Base-by-base conservation (phyloP, 1,140 invertebrate species). In the Scaptomyza pallida region DNA sequence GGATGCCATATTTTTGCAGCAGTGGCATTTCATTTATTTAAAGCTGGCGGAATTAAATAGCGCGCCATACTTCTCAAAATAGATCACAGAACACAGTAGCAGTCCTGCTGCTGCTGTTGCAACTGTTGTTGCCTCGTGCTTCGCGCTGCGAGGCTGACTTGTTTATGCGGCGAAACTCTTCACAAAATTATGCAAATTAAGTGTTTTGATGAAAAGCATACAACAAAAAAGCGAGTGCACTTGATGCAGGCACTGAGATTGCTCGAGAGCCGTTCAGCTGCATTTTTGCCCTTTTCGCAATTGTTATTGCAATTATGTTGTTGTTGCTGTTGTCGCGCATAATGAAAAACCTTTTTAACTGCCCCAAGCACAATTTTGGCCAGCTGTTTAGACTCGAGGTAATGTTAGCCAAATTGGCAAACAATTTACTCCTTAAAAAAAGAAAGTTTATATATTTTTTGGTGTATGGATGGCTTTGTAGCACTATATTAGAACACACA, bases 161-260 rank as follows among this genome's bases (percentile, higher is more conserved):
- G 13, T 44, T 47, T 37, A 15, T 55, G 16, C 23, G 8, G 33
- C 44, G 44, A 43, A 69, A 61, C 76, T 76, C 80, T 74, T 77
- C 62, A 71, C 73, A 68, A 86, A 85, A 85, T 85, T 85, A 85
- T 85, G 81, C 77, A 85, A 85, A 85, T 85, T 77, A 85, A 88
- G 82, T 85, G 82, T 81, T 86, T 71, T 81, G 82, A 86, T 85
- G 81, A 85, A 88, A 85, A 75, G 81, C 81, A 77, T 67, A 74
- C 59, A 69, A 71, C 73, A 72, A 78, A n/a, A n/a, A n/a, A n/a
- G n/a, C n/a, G n/a, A 78, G 74, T 78, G 74, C 78, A 82, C 78
- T 80, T 80, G 72, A 80, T 64, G 67, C 78, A 17, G 60, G 60
- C 54, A 35, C 45, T 30, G 40, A 45, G 52, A 51, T 47, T 63